phyloP scores from a whole-genome alignment of 1,140 invertebrate genomes.

The Heliconius congener region DNA sequence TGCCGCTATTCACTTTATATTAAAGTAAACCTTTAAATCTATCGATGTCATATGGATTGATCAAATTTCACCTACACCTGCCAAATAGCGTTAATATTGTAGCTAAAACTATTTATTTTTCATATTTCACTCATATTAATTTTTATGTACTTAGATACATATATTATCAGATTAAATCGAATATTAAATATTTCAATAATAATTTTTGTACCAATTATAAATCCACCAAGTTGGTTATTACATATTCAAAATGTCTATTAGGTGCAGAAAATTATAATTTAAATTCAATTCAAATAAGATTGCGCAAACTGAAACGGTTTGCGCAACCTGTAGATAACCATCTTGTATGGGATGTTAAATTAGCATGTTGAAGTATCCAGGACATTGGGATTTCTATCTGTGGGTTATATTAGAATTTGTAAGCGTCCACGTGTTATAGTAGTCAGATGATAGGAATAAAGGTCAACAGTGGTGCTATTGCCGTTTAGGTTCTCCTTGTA shows the following conservation, averaged over 20 bases:
- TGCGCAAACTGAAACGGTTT: constrained; percentile 30
- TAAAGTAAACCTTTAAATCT: no score
- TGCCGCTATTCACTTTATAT: no score
- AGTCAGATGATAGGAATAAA: background rate
- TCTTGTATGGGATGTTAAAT: constrained; percentile 41
- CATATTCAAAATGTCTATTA: constrained; percentile 17
- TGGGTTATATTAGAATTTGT: constrained; percentile 11
- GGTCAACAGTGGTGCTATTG: background rate
- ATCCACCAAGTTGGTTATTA: background rate
- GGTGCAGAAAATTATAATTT: constrained; percentile 28
- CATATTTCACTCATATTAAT: no score
- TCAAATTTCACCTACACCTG: no score
- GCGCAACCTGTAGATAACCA: constrained; percentile 41
- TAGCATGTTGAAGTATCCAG: constrained; percentile 36
- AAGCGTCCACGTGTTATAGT: constrained; percentile 6
- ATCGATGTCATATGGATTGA: no score
- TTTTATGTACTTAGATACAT: background rate
- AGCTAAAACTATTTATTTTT: no score
- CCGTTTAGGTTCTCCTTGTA: background rate
- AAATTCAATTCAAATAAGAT: constrained; percentile 34
- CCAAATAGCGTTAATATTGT: no score
- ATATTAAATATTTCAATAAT: background rate
- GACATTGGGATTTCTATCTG: constrained; percentile 23
- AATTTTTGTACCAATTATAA: background rate
- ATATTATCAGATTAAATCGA: background rate